A percentile compares a stretch with the other conserved stretches of the same genome.
phyloP scores from a whole-genome alignment of 2,888 invertebrate genomes.

The Homarus gammarus region DNA sequence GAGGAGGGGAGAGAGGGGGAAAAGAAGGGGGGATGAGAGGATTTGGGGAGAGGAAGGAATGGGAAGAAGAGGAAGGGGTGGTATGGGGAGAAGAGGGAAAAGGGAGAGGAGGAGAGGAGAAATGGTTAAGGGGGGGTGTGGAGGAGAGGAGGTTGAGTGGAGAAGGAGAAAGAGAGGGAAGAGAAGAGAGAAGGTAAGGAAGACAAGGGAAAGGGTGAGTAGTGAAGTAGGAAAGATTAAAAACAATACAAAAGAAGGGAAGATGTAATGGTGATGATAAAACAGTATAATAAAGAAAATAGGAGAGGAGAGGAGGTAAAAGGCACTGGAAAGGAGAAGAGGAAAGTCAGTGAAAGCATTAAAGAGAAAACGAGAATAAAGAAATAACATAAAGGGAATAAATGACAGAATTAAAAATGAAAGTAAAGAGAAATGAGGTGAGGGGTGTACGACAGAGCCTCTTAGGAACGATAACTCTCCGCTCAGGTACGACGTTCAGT shows the following conservation, averaged over 20 bases:
- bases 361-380: too few relatives aligned
- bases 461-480: too few relatives aligned
- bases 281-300: too few relatives aligned
- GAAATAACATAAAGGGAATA: too few relatives aligned
- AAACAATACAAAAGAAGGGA: too few relatives aligned
- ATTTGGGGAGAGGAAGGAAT: neutral
- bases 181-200: neutral
- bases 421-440: too few relatives aligned
- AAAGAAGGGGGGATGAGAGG: neutral
- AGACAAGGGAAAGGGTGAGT: neutral
- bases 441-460: too few relatives aligned
- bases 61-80: neutral
- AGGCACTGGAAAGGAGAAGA: neutral
- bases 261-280: too few relatives aligned
- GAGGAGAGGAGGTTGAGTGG: neutral
- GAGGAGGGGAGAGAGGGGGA: neutral
- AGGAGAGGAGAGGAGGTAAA: neutral
- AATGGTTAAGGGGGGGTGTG: neutral
- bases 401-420: too few relatives aligned
- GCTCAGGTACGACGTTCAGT: too few relatives aligned
- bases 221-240: too few relatives aligned
- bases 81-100: neutral
- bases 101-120: neutral
- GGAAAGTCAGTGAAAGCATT: too few relatives aligned
- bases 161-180: slow-evolving; percentile 19